These are phyloP conservation scores for Torymus aiolomorphi DNA, from an alignment of 2,888 invertebrate genomes.

Conservation along the genomic window DNA sequence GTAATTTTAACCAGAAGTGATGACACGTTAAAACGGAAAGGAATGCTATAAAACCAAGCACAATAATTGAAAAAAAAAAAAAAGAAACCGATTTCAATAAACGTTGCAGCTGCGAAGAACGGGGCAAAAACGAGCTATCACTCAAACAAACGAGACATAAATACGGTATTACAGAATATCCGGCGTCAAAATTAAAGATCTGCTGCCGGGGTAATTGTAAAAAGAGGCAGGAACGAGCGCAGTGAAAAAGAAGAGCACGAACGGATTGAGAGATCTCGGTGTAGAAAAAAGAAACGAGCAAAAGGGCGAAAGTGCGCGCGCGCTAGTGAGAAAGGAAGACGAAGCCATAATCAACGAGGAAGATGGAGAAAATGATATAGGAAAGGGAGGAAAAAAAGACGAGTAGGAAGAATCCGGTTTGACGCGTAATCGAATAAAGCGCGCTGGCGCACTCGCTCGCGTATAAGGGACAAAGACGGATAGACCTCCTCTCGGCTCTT, in stretches of 20 bases:
- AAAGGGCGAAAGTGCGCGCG: too few species aligned
- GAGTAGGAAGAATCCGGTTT: slow-evolving; percentile 59
- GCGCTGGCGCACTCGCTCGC: slow-evolving; percentile 49
- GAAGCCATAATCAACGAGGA: slow-evolving; percentile 39
- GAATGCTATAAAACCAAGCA: too few species aligned
- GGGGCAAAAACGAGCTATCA: slow-evolving; percentile 6
- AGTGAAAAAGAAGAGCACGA: background rate
- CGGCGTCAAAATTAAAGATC: slow-evolving; percentile 29
- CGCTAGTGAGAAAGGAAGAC: background rate
- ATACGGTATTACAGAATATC: slow-evolving; percentile 31
- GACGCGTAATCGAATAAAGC: slow-evolving; percentile 67
- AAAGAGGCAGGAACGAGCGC: background rate
- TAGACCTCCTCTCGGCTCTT: background rate
- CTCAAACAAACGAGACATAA: slow-evolving; percentile 36
- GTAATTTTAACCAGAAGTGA: too few species aligned
- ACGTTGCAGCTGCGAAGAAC: background rate
- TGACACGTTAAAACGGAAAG: too few species aligned
- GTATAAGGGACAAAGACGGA: slow-evolving; percentile 10
- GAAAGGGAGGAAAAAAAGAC: slow-evolving; percentile 49
- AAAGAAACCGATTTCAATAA: too few species aligned
- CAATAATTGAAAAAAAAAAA: too few species aligned
- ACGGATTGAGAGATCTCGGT: background rate
- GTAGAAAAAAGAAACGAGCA: too few species aligned
- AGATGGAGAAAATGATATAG: slow-evolving; percentile 58
- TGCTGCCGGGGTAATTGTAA: background rate